Base-by-base conservation (phyloP, 2,113 vertebrate species). In the Capricornis sumatraensis region DNA sequence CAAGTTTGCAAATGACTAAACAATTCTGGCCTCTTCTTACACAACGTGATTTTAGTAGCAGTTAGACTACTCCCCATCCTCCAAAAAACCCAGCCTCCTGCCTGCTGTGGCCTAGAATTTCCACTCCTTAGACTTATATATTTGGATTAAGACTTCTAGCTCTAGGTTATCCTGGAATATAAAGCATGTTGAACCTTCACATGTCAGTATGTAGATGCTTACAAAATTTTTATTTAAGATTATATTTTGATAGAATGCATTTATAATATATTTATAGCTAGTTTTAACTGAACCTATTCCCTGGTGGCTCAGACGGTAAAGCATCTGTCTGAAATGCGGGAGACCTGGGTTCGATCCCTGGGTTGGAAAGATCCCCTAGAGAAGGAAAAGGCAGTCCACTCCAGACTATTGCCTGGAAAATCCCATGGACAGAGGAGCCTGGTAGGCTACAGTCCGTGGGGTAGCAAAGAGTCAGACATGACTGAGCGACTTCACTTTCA, bases 11-110 rank as follows among this genome's bases (percentile, higher is more conserved):
- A 91, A 76, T 23, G 21, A 36, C 87, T 83, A 19, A 83, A 11
- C 21, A 52, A 74, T 71, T 71, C 50, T 45, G 30, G 33, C 5
- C n/a, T 91, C 14, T 67, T 19, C 36, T 93, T 81, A 45, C 19
- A 76, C 47, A 92, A 33, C 62, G 47, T 40, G 64, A 86, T 92
- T 58, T 97, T 92, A 71, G 58, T 74, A 94, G 79, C 43, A 88
- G 27, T 74, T 81, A 91, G 16, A 96, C 94, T 79, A 92, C 89
- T 71, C 45, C 30, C 4, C 3, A 19, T 40, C 2, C 33, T 83
- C 40, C 16, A 33, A 57, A 87, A 88, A n/a, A 50, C 21, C 45
- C 11, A 89, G 5, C 6, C n/a, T 89, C 21, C 19, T 87, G 53
- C 33, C 50, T 87, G 27, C 60, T 50, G 1, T 40, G 81, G 36